Conservation (phyloP, 2,888 invertebrate genomes). For the Watsonalla binaria region DNA sequence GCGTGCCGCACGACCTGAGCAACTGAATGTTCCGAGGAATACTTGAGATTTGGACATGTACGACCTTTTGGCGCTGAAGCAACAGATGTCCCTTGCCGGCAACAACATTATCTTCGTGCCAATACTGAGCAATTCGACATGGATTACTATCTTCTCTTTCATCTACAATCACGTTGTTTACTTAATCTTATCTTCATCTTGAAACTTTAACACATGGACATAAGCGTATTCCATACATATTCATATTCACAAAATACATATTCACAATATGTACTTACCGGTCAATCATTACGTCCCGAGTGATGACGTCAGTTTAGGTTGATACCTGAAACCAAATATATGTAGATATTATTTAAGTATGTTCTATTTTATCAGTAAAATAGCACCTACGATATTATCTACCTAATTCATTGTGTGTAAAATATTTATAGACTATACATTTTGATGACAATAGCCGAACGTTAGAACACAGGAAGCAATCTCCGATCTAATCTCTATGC, state of each 20-base stretch:
- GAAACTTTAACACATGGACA: too few species aligned
- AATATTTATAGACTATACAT: slow-evolving; percentile 18
- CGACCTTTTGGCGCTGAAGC: neutral
- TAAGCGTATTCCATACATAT: too few species aligned
- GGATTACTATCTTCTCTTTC: too few species aligned
- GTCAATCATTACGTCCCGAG: slow-evolving; percentile 13
- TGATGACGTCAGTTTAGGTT: slow-evolving; percentile 6
- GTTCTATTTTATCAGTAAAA: neutral
- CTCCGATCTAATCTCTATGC: slow-evolving; percentile 63
- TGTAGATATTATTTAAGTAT: neutral
- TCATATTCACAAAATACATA: too few species aligned
- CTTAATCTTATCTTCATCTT: too few species aligned
- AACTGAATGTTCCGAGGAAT: slow-evolving; percentile 32
- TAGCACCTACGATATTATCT: slow-evolving; percentile 5
- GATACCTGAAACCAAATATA: slow-evolving; percentile 18
- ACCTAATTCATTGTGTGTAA: slow-evolving; percentile 8
- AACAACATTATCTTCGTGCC: slow-evolving; percentile 1
- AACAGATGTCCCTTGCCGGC: neutral
- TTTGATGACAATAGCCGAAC: slow-evolving; percentile 29
- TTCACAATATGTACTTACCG: slow-evolving; percentile 17
- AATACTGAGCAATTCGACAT: too few species aligned
- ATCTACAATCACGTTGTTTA: too few species aligned
- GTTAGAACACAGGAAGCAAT: slow-evolving; percentile 48
- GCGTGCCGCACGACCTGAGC: slow-evolving; percentile 70
- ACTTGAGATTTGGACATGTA: slow-evolving; percentile 13